Base-by-base conservation (phyloP, 2,797 vertebrate species). In the Amniataba percoides region DNA sequence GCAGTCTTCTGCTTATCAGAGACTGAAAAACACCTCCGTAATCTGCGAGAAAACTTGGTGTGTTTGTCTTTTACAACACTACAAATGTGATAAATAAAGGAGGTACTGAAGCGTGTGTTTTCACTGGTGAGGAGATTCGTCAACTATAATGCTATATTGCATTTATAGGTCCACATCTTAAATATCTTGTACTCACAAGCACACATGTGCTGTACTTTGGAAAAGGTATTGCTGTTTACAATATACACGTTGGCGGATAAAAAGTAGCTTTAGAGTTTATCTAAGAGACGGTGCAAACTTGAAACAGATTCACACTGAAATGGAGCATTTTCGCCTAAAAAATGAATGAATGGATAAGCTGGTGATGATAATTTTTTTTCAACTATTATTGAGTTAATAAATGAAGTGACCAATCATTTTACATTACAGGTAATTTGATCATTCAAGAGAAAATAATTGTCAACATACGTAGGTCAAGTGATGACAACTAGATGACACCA, bases 11-110 rank as follows among this genome's bases (percentile, higher is more conserved):
- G 58, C 8, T 80, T 72, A 69, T 82, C 74, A 83, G 43, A 58
- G 62, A n/a, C 71, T 60, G 58, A 75, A 40, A 59, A 79, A 68
- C 62, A 84, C 62, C 66, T 66, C 60, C 36, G 52, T 70, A 52
- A 74, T 79, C 52, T 51, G 43, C n/a, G 19, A 57, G 55, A 43
- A 25, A 48, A 36, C 55, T 18, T 31, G 9, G 23, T n/a, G 23
- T 52, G 49, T 52, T 75, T 23, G 31, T 48, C 46, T 55, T 40
- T 71, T 57, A 53, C 27, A 34, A 14, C 3, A 16, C 15, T 27
- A 11, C 45, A 9, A 34, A 48, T 40, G 4, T 25, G 5, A 57
- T 19, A n/a, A n/a, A 59, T 27, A 48, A 39, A 25, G 7, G 14
- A 48, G 36, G 15, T 59, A n/a, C 18, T 60, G 1, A 27, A 34